Evolutionary conservation across 2,888 invertebrate genomes (phyloP), one percentile per base, ranked within the genome.

Genomic region (Cheilosia vulpina): DNA sequence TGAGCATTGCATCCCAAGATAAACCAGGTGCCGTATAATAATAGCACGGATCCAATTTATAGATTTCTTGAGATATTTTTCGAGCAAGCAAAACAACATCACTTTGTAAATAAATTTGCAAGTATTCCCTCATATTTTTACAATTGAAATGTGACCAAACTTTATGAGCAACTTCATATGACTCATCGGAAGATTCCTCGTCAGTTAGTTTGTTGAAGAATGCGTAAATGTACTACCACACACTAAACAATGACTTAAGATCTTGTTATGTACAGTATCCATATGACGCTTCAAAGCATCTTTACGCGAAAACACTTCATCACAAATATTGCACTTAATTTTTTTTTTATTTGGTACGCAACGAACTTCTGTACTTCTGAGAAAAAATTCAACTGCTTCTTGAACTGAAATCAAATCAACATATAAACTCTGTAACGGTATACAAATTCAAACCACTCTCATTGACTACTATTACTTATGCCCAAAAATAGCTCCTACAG

Each of bases 221-320:
- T n/a, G n/a, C n/a, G n/a, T n/a, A n/a, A n/a, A n/a, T n/a, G n/a
- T n/a, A n/a, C n/a, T n/a, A n/a, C n/a, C n/a, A n/a, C n/a, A n/a
- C n/a, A n/a, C n/a, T n/a, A n/a, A n/a, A n/a, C n/a, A n/a, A n/a
- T n/a, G n/a, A 24, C 24, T 52, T 27, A 13, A 13, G 52, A 24
- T 24, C 24, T 52, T 7, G 4, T 52, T 4, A 52, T 52, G 24
- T 13, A 52, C 0, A 52, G 7, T 52, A 15, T 52, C 13, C 2
- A 52, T 24, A 52, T 52, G 52, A 52, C 52, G 52, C 52, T 52
- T 52, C 52, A 52, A 24, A 11, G 15, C 21, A 24, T 24, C 11
- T 24, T 24, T 24, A 13, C 27, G 52, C 52, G 52, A 52, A 52
- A 52, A 52, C 9, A 52, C 24, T 52, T 24, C 24, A 52, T 52